Evolutionary conservation across 30 jellyfish, hydroid and myxozoan species (phyloP).

Genomic region (Hydractinia echinata): DNA sequence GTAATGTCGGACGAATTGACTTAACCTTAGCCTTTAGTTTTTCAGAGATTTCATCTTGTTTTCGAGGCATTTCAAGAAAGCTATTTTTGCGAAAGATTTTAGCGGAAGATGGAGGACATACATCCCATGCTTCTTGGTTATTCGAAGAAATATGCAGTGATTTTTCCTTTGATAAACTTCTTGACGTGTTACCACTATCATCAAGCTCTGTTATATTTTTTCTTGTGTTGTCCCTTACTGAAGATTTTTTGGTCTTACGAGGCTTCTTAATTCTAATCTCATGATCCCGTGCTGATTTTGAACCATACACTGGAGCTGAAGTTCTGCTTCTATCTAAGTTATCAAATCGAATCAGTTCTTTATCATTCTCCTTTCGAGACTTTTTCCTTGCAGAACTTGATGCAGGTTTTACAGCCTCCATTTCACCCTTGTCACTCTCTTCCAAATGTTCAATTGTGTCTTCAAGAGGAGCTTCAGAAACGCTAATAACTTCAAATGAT

Average conservation of each 20-base stretch:
- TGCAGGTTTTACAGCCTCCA: no score
- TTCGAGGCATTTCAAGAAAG: constrained; percentile 55
- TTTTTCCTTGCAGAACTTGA: no score
- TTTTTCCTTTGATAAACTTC: not conserved
- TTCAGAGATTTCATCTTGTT: constrained; percentile 69
- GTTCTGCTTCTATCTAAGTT: constrained; percentile 58
- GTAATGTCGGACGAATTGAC: not conserved
- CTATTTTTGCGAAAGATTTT: constrained; percentile 46
- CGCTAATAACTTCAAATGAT: not conserved
- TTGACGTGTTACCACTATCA: not conserved
- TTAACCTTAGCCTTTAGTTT: constrained; percentile 52
- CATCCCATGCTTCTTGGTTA: constrained; percentile 54
- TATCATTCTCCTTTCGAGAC: not conserved
- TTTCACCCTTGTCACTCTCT: no score
- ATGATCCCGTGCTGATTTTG: constrained; percentile 72
- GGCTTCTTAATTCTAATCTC: constrained; percentile 21
- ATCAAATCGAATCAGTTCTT: constrained; percentile 29
- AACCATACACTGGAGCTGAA: constrained; percentile 96
- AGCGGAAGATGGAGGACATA: constrained; percentile 70
- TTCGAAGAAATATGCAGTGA: not conserved
- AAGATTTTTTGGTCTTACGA: not conserved
- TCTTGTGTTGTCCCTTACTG: not conserved
- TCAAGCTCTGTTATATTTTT: not conserved
- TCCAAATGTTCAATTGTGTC: no score
- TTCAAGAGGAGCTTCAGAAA: not conserved